Evolutionary conservation across 2,113 vertebrate species (phyloP), one percentile per base, ranked within the genome.

Genomic region (Neodontobutis hainanensis): DNA sequence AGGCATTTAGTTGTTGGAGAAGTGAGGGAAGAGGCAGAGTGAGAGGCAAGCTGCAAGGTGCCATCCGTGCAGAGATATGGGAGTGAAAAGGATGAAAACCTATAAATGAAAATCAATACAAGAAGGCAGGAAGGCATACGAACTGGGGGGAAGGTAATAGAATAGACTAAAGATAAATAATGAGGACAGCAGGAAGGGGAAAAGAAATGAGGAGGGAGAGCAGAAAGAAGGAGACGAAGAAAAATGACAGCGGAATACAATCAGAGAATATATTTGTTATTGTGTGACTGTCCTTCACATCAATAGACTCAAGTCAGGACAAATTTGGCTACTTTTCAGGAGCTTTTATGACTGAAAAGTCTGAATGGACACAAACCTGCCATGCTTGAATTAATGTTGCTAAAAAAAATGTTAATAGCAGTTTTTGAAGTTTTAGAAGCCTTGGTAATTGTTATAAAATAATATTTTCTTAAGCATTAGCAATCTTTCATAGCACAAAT

Each of bases 21-120:
- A 66, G 73, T 64, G 82, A 75, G 64, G 79, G 60, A 70, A 84
- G 81, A 80, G 78, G 78, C 46, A 78, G 77, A 78, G 79, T 73
- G 85, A 88, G 83, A 87, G 83, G 81, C 81, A 83, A 86, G 83
- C 87, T 79, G 87, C 81, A 77, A 86, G 78, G 87, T 87, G 84
- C 87, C 82, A 79, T 91, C 85, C 85, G 77, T 75, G 86, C 84
- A 84, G 84, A 85, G 87, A 92, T 90, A 91, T 89, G 86, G 89
- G 90, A 91, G 86, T 87, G 88, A 92, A 92, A 91, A 87, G 87
- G 89, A 91, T 91, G 90, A 92, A 91, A 93, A 92, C 88, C 91
- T 91, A 85, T 92, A 92, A 93, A 91, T 92, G 91, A 88, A 93
- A 93, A 93, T 93, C 91, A 93, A 93, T 93, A 92, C 45, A 4